Percentiles rank a stretch among this genome's conserved stretches.
Evolutionary conservation across 2,797 vertebrate species (phyloP).

Genomic region (Anguilla pacifica): DNA sequence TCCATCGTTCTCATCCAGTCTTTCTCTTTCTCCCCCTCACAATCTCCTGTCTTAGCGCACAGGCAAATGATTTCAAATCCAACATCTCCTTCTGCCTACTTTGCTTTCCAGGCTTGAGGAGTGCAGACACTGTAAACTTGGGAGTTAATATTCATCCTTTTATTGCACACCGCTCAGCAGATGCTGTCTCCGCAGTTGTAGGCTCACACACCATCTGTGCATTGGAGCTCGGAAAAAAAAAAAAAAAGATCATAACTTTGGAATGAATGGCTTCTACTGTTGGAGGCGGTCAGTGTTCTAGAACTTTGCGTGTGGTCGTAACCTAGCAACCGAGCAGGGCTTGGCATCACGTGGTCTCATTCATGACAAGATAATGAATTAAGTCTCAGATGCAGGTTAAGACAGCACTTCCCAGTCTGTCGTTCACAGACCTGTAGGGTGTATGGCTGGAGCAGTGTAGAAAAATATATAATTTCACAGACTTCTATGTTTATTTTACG

Average conservation of each 20-base stretch:
- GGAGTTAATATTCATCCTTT: slow-evolving; percentile 10
- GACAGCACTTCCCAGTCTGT: not conserved
- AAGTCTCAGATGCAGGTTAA: not conserved
- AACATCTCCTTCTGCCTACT: not conserved
- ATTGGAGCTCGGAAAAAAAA: too few species aligned
- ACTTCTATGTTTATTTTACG: not conserved
- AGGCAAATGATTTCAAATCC: not conserved
- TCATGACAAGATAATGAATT: not conserved
- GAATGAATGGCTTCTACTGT: not conserved
- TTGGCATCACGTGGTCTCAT: not conserved
- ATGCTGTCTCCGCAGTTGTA: slow-evolving; percentile 5
- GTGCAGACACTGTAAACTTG: not conserved
- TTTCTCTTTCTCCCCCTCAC: not conserved
- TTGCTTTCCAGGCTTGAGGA: not conserved
- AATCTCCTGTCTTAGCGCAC: not conserved
- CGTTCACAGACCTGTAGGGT: not conserved
- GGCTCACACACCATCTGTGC: slow-evolving; percentile 10
- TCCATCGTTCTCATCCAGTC: not conserved
- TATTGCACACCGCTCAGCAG: not conserved
- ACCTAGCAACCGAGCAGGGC: not conserved
- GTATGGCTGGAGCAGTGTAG: not conserved
- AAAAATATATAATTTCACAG: not conserved
- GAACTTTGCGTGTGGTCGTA: slow-evolving; percentile 3
- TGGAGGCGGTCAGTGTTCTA: not conserved
- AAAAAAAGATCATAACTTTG: not conserved